Percentiles rank a stretch among this genome's conserved stretches.
Evolutionary conservation across 2,888 invertebrate species (phyloP).

Genomic region (Geotrupes spiniger): DNA sequence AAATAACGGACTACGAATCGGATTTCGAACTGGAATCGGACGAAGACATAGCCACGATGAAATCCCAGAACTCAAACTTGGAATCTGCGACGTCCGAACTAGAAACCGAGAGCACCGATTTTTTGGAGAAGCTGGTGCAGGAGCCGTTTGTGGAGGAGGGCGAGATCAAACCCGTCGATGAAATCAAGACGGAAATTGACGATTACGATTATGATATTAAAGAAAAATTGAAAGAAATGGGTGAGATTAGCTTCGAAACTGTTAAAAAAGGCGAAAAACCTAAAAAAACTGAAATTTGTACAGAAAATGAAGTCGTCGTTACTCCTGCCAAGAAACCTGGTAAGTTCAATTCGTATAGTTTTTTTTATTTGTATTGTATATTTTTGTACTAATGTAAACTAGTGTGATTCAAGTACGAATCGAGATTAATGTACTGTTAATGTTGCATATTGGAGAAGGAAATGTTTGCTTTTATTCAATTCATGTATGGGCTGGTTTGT

Average conservation of each 20-base stretch:
- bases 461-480: no score
- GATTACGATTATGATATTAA: slow-evolving; percentile 59
- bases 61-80: slow-evolving; percentile 20
- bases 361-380: slow-evolving; percentile 2
- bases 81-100: slow-evolving; percentile 23
- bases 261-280: slow-evolving; percentile 49
- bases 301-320: slow-evolving; percentile 78
- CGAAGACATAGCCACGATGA: slow-evolving; percentile 39
- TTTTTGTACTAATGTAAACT: no score
- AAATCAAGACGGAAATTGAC: slow-evolving; percentile 30
- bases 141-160: slow-evolving; percentile 30
- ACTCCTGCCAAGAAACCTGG: slow-evolving; percentile 54
- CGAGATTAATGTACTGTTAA: no score
- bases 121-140: slow-evolving; percentile 43
- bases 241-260: slow-evolving; percentile 51
- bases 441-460: no score
- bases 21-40: slow-evolving; percentile 49
- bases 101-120: slow-evolving; percentile 24
- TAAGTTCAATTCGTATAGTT: slow-evolving; percentile 21
- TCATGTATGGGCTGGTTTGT: no score
- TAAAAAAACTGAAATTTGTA: slow-evolving; percentile 51
- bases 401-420: no score
- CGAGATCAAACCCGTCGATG: slow-evolving; percentile 8
- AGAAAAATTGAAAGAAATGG: slow-evolving; percentile 64
- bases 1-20: slow-evolving; percentile 46